Percentiles rank a stretch among this genome's conserved stretches.
Evolutionary conservation across 2,888 invertebrate species (phyloP).

Genomic region (Rhyacophila evoluta): DNA sequence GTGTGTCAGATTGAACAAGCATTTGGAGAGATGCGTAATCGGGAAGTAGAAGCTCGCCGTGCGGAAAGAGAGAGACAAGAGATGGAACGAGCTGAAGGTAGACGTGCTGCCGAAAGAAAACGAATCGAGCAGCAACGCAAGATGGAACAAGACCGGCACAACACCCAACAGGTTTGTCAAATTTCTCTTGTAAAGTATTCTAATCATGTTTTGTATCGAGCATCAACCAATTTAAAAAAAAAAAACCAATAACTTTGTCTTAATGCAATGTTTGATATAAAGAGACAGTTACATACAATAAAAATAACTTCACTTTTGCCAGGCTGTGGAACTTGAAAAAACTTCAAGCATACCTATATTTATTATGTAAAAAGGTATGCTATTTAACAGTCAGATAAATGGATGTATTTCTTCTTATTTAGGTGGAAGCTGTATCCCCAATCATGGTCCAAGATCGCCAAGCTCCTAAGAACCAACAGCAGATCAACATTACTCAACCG

Average conservation of each 20-base stretch:
- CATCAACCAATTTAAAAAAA: too few species aligned
- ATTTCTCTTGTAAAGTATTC: too few species aligned
- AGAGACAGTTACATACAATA: too few species aligned
- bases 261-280: too few species aligned
- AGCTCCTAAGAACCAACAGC: background rate
- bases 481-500: background rate
- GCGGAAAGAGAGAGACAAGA: slow-evolving; percentile 86
- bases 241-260: too few species aligned
- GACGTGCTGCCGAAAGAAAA: slow-evolving; percentile 89
- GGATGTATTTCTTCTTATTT: background rate
- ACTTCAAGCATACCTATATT: too few species aligned
- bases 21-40: slow-evolving; percentile 83
- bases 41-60: slow-evolving; percentile 81
- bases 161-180: slow-evolving; percentile 28
- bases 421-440: slow-evolving; percentile 34
- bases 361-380: too few species aligned
- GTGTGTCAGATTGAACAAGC: slow-evolving; percentile 80
- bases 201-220: too few species aligned
- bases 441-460: background rate
- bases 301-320: too few species aligned
- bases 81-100: slow-evolving; percentile 84
- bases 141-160: slow-evolving; percentile 72
- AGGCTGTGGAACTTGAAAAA: too few species aligned
- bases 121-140: slow-evolving; percentile 87
- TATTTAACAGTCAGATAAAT: too few species aligned